Percentiles rank a stretch among this genome's conserved stretches.
Evolutionary conservation across 2,888 invertebrate genomes (phyloP).

Genomic region (Xanthostigma xanthostigma): DNA sequence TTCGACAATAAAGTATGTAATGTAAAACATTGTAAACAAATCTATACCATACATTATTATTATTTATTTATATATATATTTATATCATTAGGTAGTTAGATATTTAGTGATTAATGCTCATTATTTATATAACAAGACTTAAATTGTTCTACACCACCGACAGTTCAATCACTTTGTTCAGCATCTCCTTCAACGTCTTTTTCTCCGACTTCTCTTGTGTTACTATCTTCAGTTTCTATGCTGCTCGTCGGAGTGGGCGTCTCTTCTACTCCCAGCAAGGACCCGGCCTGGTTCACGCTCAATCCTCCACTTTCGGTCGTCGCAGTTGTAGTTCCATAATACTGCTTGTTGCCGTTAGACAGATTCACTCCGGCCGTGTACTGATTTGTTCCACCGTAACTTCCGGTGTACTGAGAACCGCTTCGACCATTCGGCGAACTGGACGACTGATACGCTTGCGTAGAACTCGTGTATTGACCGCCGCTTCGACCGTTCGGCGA

Average conservation of each 20-base stretch:
- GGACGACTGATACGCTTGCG: too few relatives aligned
- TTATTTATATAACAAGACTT: too few relatives aligned
- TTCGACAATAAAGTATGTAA: too few relatives aligned
- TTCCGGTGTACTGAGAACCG: constrained; percentile 19
- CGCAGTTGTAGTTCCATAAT: constrained; percentile 20
- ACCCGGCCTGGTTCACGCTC: constrained; percentile 7
- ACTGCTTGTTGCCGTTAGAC: constrained; percentile 14
- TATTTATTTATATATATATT: background rate
- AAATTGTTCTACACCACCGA: too few relatives aligned
- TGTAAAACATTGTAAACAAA: too few relatives aligned
- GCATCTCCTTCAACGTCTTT: constrained; percentile 40
- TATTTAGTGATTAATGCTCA: background rate
- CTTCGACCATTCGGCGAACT: constrained; percentile 10
- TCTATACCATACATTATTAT: background rate
- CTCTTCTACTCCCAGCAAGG: constrained; percentile 27
- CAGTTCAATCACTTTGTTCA: constrained; percentile 37
- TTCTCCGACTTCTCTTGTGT: constrained; percentile 35
- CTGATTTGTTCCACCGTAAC: constrained; percentile 21
- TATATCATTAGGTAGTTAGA: background rate
- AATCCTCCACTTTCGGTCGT: constrained; percentile 15
- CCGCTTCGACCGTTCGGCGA: too few relatives aligned
- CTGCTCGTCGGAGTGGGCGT: constrained; percentile 41
- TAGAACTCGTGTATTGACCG: too few relatives aligned
- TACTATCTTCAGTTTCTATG: constrained; percentile 41
- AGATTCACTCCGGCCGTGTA: constrained; percentile 16